Conservation (phyloP, 2,113 vertebrate species). For the Oryzias melastigma region DNA sequence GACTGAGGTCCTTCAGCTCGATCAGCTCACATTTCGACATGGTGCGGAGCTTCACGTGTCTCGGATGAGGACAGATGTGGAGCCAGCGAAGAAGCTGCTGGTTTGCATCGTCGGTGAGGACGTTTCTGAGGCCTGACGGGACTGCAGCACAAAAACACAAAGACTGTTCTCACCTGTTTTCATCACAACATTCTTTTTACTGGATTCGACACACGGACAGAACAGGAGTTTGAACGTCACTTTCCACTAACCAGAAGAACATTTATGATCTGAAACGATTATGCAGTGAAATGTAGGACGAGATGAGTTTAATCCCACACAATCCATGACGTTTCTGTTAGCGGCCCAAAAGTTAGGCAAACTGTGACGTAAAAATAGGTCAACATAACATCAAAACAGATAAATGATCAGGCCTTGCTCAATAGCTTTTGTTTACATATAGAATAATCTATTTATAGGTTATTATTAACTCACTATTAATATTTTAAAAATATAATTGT, state of each 20-base stretch:
- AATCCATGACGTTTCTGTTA: conserved; percentile 19
- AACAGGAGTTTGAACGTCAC: conserved; percentile 46
- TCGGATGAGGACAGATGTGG: conserved; percentile 2
- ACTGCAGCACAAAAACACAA: conserved; percentile 29
- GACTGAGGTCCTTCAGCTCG: conserved; percentile 78
- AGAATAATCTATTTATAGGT: too few relatives aligned
- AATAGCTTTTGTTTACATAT: too few relatives aligned
- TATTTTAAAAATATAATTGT: too few relatives aligned
- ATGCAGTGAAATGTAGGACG: conserved; percentile 51
- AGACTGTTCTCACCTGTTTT: neutral
- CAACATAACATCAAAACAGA: too few relatives aligned
- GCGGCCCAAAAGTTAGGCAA: neutral
- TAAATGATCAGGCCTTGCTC: too few relatives aligned
- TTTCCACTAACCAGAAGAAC: conserved; percentile 32
- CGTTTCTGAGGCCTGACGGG: neutral
- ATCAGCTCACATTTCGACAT: conserved; percentile 82
- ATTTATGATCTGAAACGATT: conserved; percentile 19
- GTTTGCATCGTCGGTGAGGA: conserved; percentile 2
- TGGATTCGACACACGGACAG: conserved; percentile 14
- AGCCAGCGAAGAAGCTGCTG: conserved; percentile 5
- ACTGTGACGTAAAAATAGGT: neutral
- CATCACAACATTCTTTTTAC: neutral
- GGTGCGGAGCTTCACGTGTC: conserved; percentile 38
- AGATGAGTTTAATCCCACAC: conserved; percentile 45
- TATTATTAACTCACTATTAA: too few relatives aligned